phyloP scores from a whole-genome alignment of 2,888 invertebrate species.

The Monochamus alternatus region DNA sequence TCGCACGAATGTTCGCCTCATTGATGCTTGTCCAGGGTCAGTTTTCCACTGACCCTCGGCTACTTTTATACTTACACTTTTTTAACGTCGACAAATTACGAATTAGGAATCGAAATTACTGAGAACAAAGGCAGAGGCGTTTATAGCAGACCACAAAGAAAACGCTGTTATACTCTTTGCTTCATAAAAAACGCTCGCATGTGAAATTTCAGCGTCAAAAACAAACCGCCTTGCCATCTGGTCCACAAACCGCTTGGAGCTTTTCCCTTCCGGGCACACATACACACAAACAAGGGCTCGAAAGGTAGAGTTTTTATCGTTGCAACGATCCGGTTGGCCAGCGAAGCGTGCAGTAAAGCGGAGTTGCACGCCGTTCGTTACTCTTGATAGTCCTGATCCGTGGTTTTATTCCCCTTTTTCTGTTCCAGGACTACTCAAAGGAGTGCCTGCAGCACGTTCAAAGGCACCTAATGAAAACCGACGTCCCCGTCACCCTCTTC shows the following conservation, averaged over 20 bases:
- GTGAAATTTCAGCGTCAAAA: too few relatives aligned
- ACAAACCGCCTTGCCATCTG: not conserved
- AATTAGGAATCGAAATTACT: too few relatives aligned
- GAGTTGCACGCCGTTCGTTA: not conserved
- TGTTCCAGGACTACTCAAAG: conserved; percentile 93
- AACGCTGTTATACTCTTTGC: too few relatives aligned
- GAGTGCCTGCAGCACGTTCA: conserved; percentile 98
- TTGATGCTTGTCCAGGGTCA: too few relatives aligned
- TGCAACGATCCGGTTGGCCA: not conserved
- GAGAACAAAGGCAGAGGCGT: too few relatives aligned
- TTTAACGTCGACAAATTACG: too few relatives aligned
- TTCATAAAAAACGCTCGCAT: too few relatives aligned
- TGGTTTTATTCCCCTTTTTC: conserved; percentile 24
- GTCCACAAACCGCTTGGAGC: not conserved
- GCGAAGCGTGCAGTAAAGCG: conserved; percentile 15
- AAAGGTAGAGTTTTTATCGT: not conserved
- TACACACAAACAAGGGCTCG: not conserved
- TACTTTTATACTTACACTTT: too few relatives aligned
- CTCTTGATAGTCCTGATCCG: too few relatives aligned
- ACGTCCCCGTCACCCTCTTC: conserved; percentile 97
- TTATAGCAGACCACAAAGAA: too few relatives aligned
- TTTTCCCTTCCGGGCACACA: not conserved
- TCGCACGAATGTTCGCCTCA: too few relatives aligned
- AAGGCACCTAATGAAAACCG: conserved; percentile 96
- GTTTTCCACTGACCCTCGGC: too few relatives aligned